Base-by-base conservation (phyloP, 2,888 invertebrate species). In the Ellobium chinense region DNA sequence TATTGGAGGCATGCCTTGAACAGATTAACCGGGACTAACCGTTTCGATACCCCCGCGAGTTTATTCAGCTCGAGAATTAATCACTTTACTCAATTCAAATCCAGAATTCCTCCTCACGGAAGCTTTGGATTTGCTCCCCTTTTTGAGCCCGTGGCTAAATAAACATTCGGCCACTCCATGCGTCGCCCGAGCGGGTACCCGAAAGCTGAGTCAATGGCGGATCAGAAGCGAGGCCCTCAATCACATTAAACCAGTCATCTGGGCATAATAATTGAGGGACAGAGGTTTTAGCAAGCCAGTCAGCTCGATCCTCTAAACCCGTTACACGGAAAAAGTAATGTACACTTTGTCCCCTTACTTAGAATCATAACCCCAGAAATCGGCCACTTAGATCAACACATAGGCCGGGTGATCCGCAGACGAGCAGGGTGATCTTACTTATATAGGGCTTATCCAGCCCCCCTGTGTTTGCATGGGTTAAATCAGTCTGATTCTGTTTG, bases 51-150 rank as follows among this genome's bases (percentile, higher is more conserved):
- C 24, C 60, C 46, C 31, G n/a, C n/a, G 36, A 58, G 72, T 72
- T 58, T 72, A 27, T 60, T 58, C 58, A 36, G 60, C 2, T 24
- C 31, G 14, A 36, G 58, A 72, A 36, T 60, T 31, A 72, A 36
- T 72, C 72, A 34, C 36, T 72, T 60, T 58, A 24, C 72, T 1
- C 66, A 66, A 76, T 76, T 76, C 65, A 36, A 65, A 65, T 66
- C 34, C 18, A 66, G 24, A 56, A 76, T 76, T 76, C 66, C 65
- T 0, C 54, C 21, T 65, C 76, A 76, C 65, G 76, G 27, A 65
- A 29, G 46, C 0, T n/a, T 39, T 66, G 29, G 65, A 66, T 65
- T 72, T 65, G 56, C 37, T 21, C 56, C 34, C n/a, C 39, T 65
- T n/a, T 62, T 56, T 18, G 2, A 24, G 54, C 46, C 36, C 29